Evolutionary conservation across 1,140 invertebrate species (phyloP), one percentile per base, ranked within the genome.

Genomic region (Solen grandis): DNA sequence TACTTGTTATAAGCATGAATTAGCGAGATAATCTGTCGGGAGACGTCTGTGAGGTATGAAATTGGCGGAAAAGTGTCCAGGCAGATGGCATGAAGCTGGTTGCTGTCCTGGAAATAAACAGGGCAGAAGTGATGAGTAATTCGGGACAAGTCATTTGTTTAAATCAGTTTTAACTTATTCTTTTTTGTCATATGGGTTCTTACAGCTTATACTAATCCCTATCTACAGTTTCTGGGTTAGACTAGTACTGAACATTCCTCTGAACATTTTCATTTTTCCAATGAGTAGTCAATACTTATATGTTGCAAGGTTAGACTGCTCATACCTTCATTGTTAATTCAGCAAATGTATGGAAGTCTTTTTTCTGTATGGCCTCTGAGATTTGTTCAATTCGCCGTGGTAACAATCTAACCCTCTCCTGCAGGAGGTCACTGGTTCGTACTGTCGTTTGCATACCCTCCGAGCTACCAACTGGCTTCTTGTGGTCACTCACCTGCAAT

Each of bases 51-150:
- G 95, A 99, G 95, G 88, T 99, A 99, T 29, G 95, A 92, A 91
- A 96, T 96, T 0, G 99, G 98, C 5, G 99, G 99, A 94, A 95
- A 98, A 0, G 98, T 97, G 91, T 99, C 99, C 57, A 98, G 90
- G 87, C 97, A 98, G 36, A 97, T 94, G 1, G 98, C 97, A 94
- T 99, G 99, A 87, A 99, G 95, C 91, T 99, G 97, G 94, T 99
- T 99, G 66, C 97, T 99, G 88, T 99, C 99, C 92, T 93, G 80
- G 3, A 85, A 90, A 46, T n/a, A n/a, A n/a, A n/a, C n/a, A n/a
- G n/a, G n/a, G n/a, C n/a, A n/a, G n/a, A n/a, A n/a, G n/a, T n/a
- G n/a, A n/a, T n/a, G n/a, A n/a, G n/a, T n/a, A n/a, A n/a, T n/a
- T n/a, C n/a, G n/a, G n/a, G n/a, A n/a, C n/a, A n/a, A n/a, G n/a